These are phyloP conservation scores for Sminthurides aquaticus DNA, from an alignment of 2,888 invertebrate genomes.

Conservation along the genomic window DNA sequence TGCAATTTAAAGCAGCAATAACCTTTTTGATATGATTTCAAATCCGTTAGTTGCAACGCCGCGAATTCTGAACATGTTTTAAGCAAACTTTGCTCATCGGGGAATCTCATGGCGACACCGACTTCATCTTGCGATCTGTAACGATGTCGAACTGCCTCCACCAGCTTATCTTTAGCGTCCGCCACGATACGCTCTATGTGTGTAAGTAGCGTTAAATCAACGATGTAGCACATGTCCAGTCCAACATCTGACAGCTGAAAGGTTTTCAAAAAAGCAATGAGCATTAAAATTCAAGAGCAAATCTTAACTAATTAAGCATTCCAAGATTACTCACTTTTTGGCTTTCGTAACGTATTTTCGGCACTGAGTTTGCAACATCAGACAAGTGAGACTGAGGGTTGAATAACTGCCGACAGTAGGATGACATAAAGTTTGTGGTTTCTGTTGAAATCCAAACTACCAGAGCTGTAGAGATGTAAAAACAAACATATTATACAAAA, in stretches of 20 bases:
- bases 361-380: slow-evolving; percentile 76
- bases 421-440: slow-evolving; percentile 67
- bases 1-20: too few species aligned
- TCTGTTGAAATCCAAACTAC: slow-evolving; percentile 87
- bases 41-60: slow-evolving; percentile 58
- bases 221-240: slow-evolving; percentile 81
- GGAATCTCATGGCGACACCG: slow-evolving; percentile 75
- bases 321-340: slow-evolving; percentile 53
- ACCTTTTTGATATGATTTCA: too few species aligned
- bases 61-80: slow-evolving; percentile 65
- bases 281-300: too few species aligned
- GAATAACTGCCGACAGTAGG: slow-evolving; percentile 79
- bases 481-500: background rate
- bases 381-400: slow-evolving; percentile 79
- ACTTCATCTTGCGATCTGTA: slow-evolving; percentile 63
- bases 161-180: slow-evolving; percentile 71
- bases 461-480: slow-evolving; percentile 54
- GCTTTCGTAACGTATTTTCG: slow-evolving; percentile 68
- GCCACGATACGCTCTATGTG: slow-evolving; percentile 67
- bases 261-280: too few species aligned
- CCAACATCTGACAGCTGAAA: slow-evolving; percentile 58
- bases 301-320: too few species aligned
- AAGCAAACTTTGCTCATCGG: slow-evolving; percentile 61
- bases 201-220: slow-evolving; percentile 73
- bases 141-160: slow-evolving; percentile 70